Evolutionary conservation across 37 sponge, comb jelly and placozoan species (phyloP), one percentile per base, ranked within the genome.

Genomic region (Chondrilla cf. caribensis): DNA sequence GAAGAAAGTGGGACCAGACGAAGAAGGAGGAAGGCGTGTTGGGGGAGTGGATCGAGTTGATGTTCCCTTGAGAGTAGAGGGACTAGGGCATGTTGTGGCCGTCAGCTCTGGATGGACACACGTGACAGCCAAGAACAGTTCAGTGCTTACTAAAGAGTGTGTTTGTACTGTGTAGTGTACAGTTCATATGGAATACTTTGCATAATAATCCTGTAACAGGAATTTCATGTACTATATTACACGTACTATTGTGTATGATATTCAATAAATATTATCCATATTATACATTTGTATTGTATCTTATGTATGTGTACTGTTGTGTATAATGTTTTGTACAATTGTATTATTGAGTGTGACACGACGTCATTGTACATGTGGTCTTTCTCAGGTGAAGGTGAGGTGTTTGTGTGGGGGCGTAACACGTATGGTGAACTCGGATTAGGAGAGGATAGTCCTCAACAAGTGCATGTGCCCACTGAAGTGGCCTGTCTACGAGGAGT

Each of bases 101-200:
- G 81, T 90, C 21, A 47, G 55, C 59, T 83, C 91, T 88, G 95
- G 95, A 40, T 94, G 95, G 95, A 94, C 82, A 68, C 95, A 94
- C 58, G 77, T 62, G 0, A 32, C 88, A 2, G 87, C 76, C 38
- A 58, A 77, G 3, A 77, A 81, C 6, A 1, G 83, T 83, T 15
- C n/a, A 83, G 83, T 70, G 43, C 14, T 14, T 2, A 14, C 7
- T 43, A 6, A 11, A 9, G 24, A 7, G 29, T 64, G 32, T 64
- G 32, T 25, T 5, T 64, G 32, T 31, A 31, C n/a, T n/a, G n/a
- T n/a, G n/a, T n/a, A n/a, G n/a, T n/a, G n/a, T n/a, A n/a, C n/a
- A n/a, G n/a, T n/a, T n/a, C n/a, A n/a, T n/a, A n/a, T n/a, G n/a
- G n/a, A n/a, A n/a, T n/a, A n/a, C n/a, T n/a, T n/a, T n/a, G n/a